Percentiles rank a stretch among this genome's conserved stretches.
These are phyloP conservation scores for Drosophila kuntzei DNA, from an alignment of 2,888 invertebrate genomes.

Conservation along the genomic window DNA sequence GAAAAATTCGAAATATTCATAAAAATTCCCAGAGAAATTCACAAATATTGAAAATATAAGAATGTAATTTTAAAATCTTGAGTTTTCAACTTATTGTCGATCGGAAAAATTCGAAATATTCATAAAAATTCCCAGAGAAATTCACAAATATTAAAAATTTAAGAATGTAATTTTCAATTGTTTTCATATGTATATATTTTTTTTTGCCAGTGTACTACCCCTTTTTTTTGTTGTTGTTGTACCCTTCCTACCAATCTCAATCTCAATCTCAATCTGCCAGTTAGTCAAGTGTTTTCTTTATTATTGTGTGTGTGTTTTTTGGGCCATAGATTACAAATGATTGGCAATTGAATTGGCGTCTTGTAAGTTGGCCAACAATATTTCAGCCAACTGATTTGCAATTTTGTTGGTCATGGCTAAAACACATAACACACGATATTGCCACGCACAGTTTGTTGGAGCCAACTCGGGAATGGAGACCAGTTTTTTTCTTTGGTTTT, in stretches of 20 bases:
- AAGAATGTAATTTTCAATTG: too few species aligned
- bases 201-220: background rate
- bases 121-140: too few species aligned
- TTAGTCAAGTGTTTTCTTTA: conserved; percentile 18
- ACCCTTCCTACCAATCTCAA: background rate
- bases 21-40: too few species aligned
- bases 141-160: too few species aligned
- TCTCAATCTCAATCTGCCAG: background rate
- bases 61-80: too few species aligned
- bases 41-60: too few species aligned
- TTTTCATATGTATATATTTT: too few species aligned
- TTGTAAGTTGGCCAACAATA: conserved; percentile 55
- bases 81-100: too few species aligned
- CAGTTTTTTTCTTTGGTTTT: conserved; percentile 1
- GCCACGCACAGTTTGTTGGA: conserved; percentile 13
- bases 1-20: too few species aligned
- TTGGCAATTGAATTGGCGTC: conserved; percentile 35
- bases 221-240: too few species aligned
- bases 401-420: conserved; percentile 49
- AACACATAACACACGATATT: conserved; percentile 1
- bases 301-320: background rate
- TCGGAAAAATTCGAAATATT: too few species aligned
- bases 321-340: conserved; percentile 15
- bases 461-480: conserved; percentile 22
- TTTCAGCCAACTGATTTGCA: conserved; percentile 23